Percentiles rank a stretch among this genome's conserved stretches.
phyloP scores from a whole-genome alignment of 2,888 invertebrate species.

The Entomobrya multifasciata region DNA sequence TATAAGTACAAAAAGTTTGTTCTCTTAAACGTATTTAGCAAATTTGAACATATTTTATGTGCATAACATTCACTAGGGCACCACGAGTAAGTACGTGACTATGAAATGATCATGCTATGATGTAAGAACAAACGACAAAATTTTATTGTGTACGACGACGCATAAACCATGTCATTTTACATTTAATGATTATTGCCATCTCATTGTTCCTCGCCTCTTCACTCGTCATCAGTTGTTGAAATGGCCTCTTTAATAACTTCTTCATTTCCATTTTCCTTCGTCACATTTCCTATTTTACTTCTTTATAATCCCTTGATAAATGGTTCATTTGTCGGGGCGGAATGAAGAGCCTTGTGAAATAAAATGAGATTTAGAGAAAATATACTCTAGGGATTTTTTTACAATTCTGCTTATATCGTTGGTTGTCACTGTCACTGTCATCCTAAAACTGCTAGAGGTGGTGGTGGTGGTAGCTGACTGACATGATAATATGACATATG shows the following conservation, averaged over 20 bases:
- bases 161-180: slow-evolving; percentile 29
- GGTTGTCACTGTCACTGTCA: slow-evolving; percentile 4
- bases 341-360: slow-evolving; percentile 11
- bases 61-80: no score
- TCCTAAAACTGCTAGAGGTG: slow-evolving; percentile 1
- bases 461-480: neutral
- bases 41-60: no score
- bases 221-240: neutral
- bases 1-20: no score
- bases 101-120: no score
- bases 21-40: no score
- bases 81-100: no score
- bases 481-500: slow-evolving; percentile 25
- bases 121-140: neutral
- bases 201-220: slow-evolving; percentile 6
- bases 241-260: slow-evolving; percentile 16
- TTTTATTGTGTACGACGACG: neutral
- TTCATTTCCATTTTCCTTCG: neutral
- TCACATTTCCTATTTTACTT: slow-evolving; percentile 22
- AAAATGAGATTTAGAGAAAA: neutral
- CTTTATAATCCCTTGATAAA: slow-evolving; percentile 59
- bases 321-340: slow-evolving; percentile 20
- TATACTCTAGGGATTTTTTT: slow-evolving; percentile 40
- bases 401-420: slow-evolving; percentile 23
- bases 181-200: neutral